These are phyloP conservation scores for Nasonia vitripennis DNA, from an alignment of 1,140 invertebrate genomes.

Conservation along the genomic window DNA sequence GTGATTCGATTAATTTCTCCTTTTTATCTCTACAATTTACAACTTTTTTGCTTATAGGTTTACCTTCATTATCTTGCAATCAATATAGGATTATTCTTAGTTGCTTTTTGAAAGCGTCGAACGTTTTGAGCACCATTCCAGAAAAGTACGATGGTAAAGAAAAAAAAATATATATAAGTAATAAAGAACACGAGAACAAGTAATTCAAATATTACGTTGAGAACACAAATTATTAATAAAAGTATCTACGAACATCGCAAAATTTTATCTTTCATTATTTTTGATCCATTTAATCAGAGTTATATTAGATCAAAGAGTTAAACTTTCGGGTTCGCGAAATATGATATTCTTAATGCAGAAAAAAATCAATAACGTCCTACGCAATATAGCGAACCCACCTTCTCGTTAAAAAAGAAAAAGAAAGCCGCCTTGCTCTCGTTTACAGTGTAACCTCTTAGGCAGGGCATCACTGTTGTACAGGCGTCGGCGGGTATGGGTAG, in stretches of 20 bases:
- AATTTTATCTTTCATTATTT: constrained; percentile 36
- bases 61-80: constrained; percentile 8
- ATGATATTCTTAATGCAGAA: constrained; percentile 2
- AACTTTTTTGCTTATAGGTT: constrained; percentile 6
- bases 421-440: not conserved
- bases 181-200: constrained; percentile 52
- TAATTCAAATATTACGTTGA: constrained; percentile 60
- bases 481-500: constrained; percentile 75
- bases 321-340: constrained; percentile 1
- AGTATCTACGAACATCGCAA: constrained; percentile 56
- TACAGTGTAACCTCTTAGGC: constrained; percentile 18
- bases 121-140: constrained; percentile 59
- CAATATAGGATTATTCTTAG: constrained; percentile 37
- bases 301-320: constrained; percentile 36
- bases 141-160: constrained; percentile 58
- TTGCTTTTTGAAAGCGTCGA: constrained; percentile 39
- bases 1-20: constrained; percentile 38
- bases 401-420: constrained; percentile 40
- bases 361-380: constrained; percentile 26
- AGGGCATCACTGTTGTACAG: constrained; percentile 72
- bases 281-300: constrained; percentile 29
- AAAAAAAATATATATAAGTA: constrained; percentile 51
- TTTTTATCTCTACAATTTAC: constrained; percentile 20
- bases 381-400: constrained; percentile 39
- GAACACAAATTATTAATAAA: constrained; percentile 62